These are phyloP conservation scores for Phalacrocorax pelagicus DNA, from an alignment of 2,113 vertebrate genomes.

Conservation along the genomic window DNA sequence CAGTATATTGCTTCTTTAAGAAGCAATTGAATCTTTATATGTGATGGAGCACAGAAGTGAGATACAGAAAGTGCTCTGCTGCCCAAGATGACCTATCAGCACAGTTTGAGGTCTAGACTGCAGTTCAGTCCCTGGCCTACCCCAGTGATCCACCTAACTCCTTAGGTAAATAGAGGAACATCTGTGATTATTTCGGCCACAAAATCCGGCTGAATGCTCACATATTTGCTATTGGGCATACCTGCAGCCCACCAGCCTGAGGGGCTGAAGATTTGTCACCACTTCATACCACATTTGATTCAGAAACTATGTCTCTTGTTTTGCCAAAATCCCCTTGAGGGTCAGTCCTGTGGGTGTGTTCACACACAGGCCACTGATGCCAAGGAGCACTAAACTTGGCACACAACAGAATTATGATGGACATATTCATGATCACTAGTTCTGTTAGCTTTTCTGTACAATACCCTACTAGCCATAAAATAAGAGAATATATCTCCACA, in stretches of 20 bases:
- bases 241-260: neutral
- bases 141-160: rapidly evolving
- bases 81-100: rapidly evolving
- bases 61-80: neutral
- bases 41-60: neutral
- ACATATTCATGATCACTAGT: neutral
- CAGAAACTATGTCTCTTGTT: neutral
- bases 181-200: neutral
- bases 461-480: neutral
- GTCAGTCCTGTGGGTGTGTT: neutral
- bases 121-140: neutral
- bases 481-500: neutral
- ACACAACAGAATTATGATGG: neutral
- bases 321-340: neutral
- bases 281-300: neutral
- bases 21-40: neutral
- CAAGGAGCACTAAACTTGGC: neutral
- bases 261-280: neutral
- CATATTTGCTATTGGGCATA: rapidly evolving
- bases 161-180: neutral
- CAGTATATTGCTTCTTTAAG: neutral
- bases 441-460: neutral
- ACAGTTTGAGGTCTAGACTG: neutral
- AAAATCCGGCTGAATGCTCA: neutral
- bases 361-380: rapidly evolving